Conservation (phyloP, 2,797 vertebrate species). For the Galaxias olidus region DNA sequence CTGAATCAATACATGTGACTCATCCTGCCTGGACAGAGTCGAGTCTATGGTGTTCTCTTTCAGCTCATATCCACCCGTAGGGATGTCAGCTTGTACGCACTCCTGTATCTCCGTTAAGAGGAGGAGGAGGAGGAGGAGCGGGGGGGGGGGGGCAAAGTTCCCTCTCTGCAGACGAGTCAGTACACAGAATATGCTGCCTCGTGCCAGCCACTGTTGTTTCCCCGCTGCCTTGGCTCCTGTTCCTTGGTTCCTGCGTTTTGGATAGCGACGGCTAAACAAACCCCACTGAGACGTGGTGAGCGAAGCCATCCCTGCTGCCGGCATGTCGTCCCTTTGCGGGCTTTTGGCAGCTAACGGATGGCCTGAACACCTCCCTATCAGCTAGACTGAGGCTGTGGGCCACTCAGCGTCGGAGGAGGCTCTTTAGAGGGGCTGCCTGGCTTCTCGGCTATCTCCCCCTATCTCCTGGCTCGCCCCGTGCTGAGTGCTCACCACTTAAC, state of each 20-base stretch:
- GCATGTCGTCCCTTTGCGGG: neutral
- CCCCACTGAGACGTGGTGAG: no score
- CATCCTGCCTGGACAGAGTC: neutral
- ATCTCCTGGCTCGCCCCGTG: slow-evolving; percentile 50
- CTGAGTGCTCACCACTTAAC: slow-evolving; percentile 46
- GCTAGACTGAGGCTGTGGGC: slow-evolving; percentile 45
- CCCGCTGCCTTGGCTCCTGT: slow-evolving; percentile 7
- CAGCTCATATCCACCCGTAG: neutral
- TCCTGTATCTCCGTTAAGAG: neutral
- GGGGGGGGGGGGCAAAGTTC: neutral
- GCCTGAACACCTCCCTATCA: slow-evolving; percentile 44
- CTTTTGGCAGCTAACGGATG: neutral
- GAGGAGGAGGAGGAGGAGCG: neutral
- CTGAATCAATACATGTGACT: slow-evolving; percentile 35
- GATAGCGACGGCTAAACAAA: no score
- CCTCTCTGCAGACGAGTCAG: neutral
- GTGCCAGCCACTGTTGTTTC: slow-evolving; percentile 7
- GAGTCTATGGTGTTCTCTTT: neutral
- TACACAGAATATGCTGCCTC: slow-evolving; percentile 35
- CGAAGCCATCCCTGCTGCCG: no score
- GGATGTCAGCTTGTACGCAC: neutral
- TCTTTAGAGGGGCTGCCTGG: slow-evolving; percentile 62
- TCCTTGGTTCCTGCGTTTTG: slow-evolving; percentile 22
- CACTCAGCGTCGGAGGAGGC: slow-evolving; percentile 45
- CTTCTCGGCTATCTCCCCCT: slow-evolving; percentile 42